Evolutionary conservation across 2,113 vertebrate genomes (phyloP).

Genomic region (Ursus arctos): DNA sequence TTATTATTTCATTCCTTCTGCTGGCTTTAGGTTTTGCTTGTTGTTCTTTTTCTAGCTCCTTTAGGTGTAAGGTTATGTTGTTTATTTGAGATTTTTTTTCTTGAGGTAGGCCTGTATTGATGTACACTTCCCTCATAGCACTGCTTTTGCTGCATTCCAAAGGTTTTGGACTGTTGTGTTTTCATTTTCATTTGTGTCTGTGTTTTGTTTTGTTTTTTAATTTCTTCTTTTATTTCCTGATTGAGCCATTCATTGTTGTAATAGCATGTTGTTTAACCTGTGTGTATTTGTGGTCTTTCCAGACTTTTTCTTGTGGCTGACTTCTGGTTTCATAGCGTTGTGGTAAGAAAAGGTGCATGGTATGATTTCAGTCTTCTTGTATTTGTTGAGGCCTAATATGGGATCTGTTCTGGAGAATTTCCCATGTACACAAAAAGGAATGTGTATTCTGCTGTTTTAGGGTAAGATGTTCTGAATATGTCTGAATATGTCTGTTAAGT

Average conservation of each 20-base stretch:
- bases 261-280: not conserved
- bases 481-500: not conserved
- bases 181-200: too few species aligned
- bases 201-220: too few species aligned
- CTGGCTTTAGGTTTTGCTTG: not conserved
- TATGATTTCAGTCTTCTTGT: not conserved
- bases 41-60: too few species aligned
- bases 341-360: not conserved
- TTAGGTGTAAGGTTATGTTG: not conserved
- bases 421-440: not conserved
- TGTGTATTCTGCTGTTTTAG: not conserved
- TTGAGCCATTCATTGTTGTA: not conserved
- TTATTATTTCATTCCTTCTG: not conserved
- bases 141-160: not conserved
- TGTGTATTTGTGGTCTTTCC: not conserved
- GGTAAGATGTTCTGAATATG: not conserved
- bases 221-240: too few species aligned
- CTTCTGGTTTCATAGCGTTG: not conserved
- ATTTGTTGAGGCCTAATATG: not conserved
- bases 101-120: not conserved
- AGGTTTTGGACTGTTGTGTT: not conserved
- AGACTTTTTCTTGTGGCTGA: not conserved
- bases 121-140: not conserved
- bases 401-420: not conserved
- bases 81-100: not conserved